Percentiles rank a stretch among this genome's conserved stretches.
These are phyloP conservation scores for Palythoa grandis DNA, from an alignment of 92 coral and sea anemone species.

Conservation along the genomic window DNA sequence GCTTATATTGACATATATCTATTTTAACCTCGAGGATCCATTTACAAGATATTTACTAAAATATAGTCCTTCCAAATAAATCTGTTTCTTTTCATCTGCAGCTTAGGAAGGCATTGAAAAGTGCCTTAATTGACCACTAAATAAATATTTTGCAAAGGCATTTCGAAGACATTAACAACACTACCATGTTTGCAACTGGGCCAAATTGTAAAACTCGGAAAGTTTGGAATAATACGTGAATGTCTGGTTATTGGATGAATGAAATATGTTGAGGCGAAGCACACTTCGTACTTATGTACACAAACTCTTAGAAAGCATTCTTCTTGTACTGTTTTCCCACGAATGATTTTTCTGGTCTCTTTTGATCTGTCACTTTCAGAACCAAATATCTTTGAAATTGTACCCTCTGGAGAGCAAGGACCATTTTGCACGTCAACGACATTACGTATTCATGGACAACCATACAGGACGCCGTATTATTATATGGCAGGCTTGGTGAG, in stretches of 20 bases:
- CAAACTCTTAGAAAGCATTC: too few relatives aligned
- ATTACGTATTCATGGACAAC: too few relatives aligned
- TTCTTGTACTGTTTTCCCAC: too few relatives aligned
- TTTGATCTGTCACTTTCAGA: too few relatives aligned
- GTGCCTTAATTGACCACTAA: not conserved
- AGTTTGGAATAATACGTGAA: not conserved
- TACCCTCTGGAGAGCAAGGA: too few relatives aligned
- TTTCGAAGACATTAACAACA: not conserved
- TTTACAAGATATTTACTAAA: conserved; percentile 2
- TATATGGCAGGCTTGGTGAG: too few relatives aligned
- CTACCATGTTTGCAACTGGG: not conserved
- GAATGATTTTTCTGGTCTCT: too few relatives aligned
- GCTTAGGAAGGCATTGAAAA: not conserved
- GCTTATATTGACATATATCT: conserved; percentile 7
- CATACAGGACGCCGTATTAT: too few relatives aligned
- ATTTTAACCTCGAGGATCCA: conserved; percentile 1
- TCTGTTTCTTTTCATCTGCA: not conserved
- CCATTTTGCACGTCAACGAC: too few relatives aligned
- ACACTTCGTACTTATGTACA: too few relatives aligned
- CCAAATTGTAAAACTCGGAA: not conserved
- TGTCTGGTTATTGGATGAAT: too few relatives aligned
- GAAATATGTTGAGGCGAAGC: not conserved
- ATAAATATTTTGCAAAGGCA: not conserved
- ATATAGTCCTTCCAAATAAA: conserved; percentile 16
- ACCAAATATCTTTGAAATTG: too few relatives aligned